Evolutionary conservation across 2,113 vertebrate genomes (phyloP).

Genomic region (Laticauda colubrina): DNA sequence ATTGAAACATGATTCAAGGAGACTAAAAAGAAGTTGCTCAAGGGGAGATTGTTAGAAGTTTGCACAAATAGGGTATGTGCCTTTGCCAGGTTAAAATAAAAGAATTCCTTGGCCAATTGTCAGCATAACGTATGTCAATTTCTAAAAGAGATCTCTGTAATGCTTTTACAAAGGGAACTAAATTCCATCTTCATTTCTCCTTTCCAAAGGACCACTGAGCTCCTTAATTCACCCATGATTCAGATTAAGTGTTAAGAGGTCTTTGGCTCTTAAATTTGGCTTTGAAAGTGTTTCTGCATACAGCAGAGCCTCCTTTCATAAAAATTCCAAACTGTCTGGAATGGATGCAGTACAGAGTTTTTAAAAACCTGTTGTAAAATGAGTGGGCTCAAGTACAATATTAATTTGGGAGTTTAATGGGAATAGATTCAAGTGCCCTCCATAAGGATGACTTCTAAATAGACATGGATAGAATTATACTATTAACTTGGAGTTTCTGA

Average conservation of each 20-base stretch:
- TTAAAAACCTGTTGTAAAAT: background rate
- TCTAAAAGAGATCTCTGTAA: conserved; percentile 49
- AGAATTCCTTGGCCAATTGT: conserved; percentile 53
- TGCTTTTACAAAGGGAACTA: conserved; percentile 48
- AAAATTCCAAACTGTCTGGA: background rate
- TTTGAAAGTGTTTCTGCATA: background rate
- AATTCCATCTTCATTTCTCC: conserved; percentile 40
- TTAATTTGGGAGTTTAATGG: background rate
- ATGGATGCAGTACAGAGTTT: background rate
- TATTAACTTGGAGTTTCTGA: background rate
- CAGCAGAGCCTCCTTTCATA: background rate
- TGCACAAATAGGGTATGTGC: conserved; percentile 52
- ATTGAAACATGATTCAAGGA: conserved; percentile 53
- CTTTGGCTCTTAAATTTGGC: conserved; percentile 17
- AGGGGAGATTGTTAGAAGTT: conserved; percentile 58
- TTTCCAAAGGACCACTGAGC: conserved; percentile 26
- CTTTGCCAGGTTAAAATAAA: conserved; percentile 48
- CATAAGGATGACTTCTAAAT: background rate
- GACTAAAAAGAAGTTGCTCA: conserved; percentile 52
- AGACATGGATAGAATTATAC: background rate
- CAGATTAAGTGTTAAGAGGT: conserved; percentile 34
- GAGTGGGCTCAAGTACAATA: background rate
- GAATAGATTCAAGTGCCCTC: background rate
- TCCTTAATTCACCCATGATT: conserved; percentile 35
- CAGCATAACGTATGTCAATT: conserved; percentile 48